phyloP scores from a whole-genome alignment of 2,888 invertebrate genomes.

The Melangyna quadrimaculata region DNA sequence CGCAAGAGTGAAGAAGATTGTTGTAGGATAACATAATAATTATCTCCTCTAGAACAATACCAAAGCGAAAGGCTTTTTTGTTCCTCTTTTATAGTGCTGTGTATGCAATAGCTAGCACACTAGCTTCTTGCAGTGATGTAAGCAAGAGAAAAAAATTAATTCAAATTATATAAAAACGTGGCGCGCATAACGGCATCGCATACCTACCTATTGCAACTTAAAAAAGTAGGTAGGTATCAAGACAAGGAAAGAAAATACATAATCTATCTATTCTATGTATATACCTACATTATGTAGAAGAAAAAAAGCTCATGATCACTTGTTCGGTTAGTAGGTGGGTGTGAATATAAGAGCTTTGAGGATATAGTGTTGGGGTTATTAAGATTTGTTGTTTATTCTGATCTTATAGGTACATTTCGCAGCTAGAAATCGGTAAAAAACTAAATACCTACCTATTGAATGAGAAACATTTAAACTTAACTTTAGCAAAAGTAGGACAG shows the following conservation, averaged over 20 bases:
- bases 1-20: neutral
- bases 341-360: neutral
- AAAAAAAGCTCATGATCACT: neutral
- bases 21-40: constrained; percentile 23
- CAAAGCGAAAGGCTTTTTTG: constrained; percentile 48
- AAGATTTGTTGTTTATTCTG: neutral
- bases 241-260: constrained; percentile 3
- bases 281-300: too few species aligned
- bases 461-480: too few species aligned
- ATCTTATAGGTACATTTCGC: too few species aligned
- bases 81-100: neutral
- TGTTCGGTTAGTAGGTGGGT: neutral
- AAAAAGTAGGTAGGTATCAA: neutral
- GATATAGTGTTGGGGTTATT: neutral
- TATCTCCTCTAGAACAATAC: constrained; percentile 63
- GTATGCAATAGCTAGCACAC: neutral
- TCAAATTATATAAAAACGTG: constrained; percentile 55
- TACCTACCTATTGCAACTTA: constrained; percentile 53
- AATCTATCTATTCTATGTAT: too few species aligned
- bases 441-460: too few species aligned
- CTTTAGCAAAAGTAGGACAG: too few species aligned
- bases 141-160: constrained; percentile 46
- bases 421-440: too few species aligned
- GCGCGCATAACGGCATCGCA: constrained; percentile 60
- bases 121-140: constrained; percentile 38